These are phyloP conservation scores for Gymnosoma rotundatum DNA, from an alignment of 2,888 invertebrate genomes.

Conservation along the genomic window DNA sequence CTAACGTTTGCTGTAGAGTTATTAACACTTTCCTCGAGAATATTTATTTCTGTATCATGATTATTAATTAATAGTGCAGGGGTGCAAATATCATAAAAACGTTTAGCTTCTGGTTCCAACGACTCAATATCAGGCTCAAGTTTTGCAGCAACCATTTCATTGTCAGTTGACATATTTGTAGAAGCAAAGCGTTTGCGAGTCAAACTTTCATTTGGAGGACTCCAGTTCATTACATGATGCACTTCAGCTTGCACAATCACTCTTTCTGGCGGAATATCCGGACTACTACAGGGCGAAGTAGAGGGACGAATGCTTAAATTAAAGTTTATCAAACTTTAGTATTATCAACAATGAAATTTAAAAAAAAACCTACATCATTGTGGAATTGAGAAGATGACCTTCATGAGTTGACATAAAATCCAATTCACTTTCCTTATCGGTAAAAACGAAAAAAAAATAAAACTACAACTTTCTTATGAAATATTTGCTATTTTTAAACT, in stretches of 20 bases:
- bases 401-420: slow-evolving; percentile 68
- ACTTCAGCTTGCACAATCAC: slow-evolving; percentile 74
- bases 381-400: slow-evolving; percentile 73
- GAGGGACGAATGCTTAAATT: slow-evolving; percentile 26
- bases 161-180: slow-evolving; percentile 13
- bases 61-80: neutral
- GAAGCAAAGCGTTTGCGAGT: slow-evolving; percentile 55
- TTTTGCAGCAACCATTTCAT: neutral
- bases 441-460: neutral
- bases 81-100: neutral
- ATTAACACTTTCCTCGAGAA: neutral
- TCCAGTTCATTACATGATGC: slow-evolving; percentile 77
- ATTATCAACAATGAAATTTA: neutral
- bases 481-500: neutral
- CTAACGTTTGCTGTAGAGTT: neutral
- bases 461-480: neutral
- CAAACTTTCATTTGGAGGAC: slow-evolving; percentile 66
- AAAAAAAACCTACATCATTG: slow-evolving; percentile 73
- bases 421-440: slow-evolving; percentile 74
- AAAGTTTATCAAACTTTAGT: neutral
- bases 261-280: slow-evolving; percentile 66
- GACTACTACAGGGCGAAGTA: slow-evolving; percentile 71
- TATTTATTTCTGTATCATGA: neutral
- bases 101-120: slow-evolving; percentile 16
- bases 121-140: slow-evolving; percentile 2